Conservation (phyloP, 2,113 vertebrate genomes). For the Brienomyrus longianalis region DNA sequence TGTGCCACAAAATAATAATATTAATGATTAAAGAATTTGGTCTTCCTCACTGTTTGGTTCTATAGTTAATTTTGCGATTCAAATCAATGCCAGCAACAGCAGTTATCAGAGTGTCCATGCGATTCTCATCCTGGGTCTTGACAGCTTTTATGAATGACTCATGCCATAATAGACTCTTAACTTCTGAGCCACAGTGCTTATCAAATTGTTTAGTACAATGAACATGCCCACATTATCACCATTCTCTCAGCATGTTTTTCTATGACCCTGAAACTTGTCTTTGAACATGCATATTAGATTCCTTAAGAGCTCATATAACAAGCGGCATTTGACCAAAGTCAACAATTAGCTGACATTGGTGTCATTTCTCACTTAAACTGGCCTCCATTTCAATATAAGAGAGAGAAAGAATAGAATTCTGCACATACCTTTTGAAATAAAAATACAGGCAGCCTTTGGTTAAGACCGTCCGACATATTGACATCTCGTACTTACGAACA, state of each 20-base stretch:
- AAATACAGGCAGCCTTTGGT: not conserved
- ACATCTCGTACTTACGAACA: not conserved
- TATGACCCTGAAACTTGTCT: not conserved
- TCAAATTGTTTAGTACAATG: not conserved
- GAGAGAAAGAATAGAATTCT: not conserved
- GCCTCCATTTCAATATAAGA: not conserved
- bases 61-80: not conserved
- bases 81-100: not conserved
- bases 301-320: not conserved
- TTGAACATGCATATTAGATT: not conserved
- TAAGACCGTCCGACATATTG: not conserved
- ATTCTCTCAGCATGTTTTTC: not conserved
- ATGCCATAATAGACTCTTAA: not conserved
- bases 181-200: not conserved
- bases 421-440: not conserved
- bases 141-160: not conserved
- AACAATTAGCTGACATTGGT: not conserved
- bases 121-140: not conserved
- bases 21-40: not conserved
- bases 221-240: not conserved
- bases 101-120: not conserved
- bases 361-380: not conserved
- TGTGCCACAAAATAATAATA: not conserved
- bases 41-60: not conserved
- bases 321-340: not conserved